Conservation (phyloP, 2,888 invertebrate species). For the Perdita meconis region DNA sequence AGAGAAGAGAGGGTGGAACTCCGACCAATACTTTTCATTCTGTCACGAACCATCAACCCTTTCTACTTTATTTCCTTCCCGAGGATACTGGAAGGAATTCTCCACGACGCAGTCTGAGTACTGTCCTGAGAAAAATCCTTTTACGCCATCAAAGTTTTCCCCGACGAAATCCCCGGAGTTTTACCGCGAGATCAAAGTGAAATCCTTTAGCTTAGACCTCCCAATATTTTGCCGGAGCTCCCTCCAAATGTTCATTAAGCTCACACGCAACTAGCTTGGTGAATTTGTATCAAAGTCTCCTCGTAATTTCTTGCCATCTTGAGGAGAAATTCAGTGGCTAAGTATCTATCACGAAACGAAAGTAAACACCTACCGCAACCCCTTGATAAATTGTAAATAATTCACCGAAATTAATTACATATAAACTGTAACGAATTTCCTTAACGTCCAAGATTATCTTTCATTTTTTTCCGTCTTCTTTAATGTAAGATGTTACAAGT, state of each 20-base stretch:
- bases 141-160: constrained; percentile 65
- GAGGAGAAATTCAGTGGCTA: too few species aligned
- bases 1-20: constrained; percentile 43
- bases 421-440: too few species aligned
- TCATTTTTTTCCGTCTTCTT: too few species aligned
- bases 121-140: constrained; percentile 66
- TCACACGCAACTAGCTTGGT: constrained; percentile 18
- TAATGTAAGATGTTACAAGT: too few species aligned
- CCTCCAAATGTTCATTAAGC: constrained; percentile 40
- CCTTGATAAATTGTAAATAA: too few species aligned
- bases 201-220: constrained; percentile 48
- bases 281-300: constrained; percentile 23
- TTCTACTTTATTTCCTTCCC: constrained; percentile 47
- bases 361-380: too few species aligned
- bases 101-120: constrained; percentile 48
- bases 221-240: constrained; percentile 43
- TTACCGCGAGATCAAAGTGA: constrained; percentile 63
- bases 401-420: too few species aligned
- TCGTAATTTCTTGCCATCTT: not conserved
- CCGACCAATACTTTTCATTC: constrained; percentile 64
- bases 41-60: constrained; percentile 50
- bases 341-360: too few species aligned
- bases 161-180: constrained; percentile 61
- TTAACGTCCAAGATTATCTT: too few species aligned
- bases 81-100: constrained; percentile 57